Evolutionary conservation across 2,113 vertebrate genomes (phyloP), one percentile per base, ranked within the genome.

Genomic region (Microcebus griseorufus): DNA sequence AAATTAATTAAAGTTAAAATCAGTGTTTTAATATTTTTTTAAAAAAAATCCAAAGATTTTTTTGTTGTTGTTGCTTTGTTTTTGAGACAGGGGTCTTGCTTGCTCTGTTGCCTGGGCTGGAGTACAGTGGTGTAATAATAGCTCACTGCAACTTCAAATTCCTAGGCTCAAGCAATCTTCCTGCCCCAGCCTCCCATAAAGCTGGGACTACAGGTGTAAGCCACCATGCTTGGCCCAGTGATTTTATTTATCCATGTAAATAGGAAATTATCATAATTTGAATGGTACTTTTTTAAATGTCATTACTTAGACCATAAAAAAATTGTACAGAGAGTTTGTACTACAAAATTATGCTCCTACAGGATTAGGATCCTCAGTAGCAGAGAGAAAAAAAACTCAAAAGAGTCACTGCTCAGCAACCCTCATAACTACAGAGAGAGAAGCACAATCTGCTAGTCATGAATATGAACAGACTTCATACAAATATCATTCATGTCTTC

Each of bases 201-300:
- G 42, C 42, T 45, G 42, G 42, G 7, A 45, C 42, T 45, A 45
- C 42, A 45, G 42, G 42, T 45, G 8, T 6, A 45, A 64, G 62
- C 62, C 25, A 64, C 25, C 62, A 29, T 4, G 10, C 25, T 25
- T 4, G 1, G 25, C 62, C 27, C 25, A 4, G 10, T 53, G 9
- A 60, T 91, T 95, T 96, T 94, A 97, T 91, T 92, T 87, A 81
- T 34, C n/a, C 45, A 79, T 18, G 9, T 79, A 76, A 55, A 39
- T 58, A 91, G 2, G n/a, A 4, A 90, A 93, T 51, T 69, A 55
- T 22, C 45, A 76, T 69, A 60, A 92, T 62, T 58, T 96, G 64
- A 51, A 87, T 37, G 39, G 67, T 5, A 39, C 16, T 75, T 96
- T 65, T 89, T 34, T 5, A 29, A 62, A 60, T 76, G 23, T 94